Evolutionary conservation across 2,113 vertebrate species (phyloP), one percentile per base, ranked within the genome.

Genomic region (Notothenia rossii): DNA sequence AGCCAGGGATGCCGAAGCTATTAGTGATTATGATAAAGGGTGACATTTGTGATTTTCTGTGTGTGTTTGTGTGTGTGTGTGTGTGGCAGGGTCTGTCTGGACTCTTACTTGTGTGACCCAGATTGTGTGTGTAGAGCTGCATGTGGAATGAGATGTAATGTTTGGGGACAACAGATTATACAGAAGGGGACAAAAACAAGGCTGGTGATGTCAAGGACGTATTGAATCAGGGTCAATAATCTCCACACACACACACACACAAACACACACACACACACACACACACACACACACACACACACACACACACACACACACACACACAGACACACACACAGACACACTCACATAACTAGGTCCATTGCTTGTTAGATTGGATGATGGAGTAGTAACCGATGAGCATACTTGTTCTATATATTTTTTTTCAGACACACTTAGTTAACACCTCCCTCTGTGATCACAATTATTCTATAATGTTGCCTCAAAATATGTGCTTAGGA

Each of bases 21-120:
- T 82, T 87, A 83, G 82, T 73, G 89, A 88, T 84, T 78, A 78
- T 88, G 75, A 89, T 86, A 65, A 84, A 85, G 80, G 62, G 72
- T 86, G 90, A 76, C 84, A 64, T 83, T 71, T 79, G 11, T 67
- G 29, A 29, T 29, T 4, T 29, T 3, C 29, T 29, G 79, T 83
- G 64, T 60, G 58, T 81, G 55, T 56, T 45, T 60, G 72, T 73
- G 65, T 56, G 33, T 60, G 72, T 73, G 65, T 56, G 33, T 66
- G 51, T 70, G 63, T 76, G 67, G 49, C 11, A 10, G n/a, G 46
- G 62, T 49, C 72, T 54, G 86, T 82, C 84, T 88, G 72, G 59
- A n/a, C 55, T 76, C 36, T 55, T 54, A 45, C 60, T 60, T 69
- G 65, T 65, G 60, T 91, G 89, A 92, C 88, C 90, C 89, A 91